These are phyloP conservation scores for Ophraella communa DNA, from an alignment of 2,888 invertebrate genomes.

Conservation along the genomic window DNA sequence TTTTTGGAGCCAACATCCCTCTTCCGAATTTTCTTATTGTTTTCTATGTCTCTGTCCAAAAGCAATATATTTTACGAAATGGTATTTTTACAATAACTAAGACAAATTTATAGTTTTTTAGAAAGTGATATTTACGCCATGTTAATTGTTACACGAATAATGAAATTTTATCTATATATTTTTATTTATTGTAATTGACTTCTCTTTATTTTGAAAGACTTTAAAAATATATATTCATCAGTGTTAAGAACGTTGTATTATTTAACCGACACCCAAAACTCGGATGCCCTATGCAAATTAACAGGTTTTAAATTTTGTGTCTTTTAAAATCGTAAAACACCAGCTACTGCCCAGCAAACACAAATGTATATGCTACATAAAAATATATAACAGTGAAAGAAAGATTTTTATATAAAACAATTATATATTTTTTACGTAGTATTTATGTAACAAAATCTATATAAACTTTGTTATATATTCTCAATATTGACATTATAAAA, in stretches of 20 bases:
- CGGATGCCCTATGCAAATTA: no score
- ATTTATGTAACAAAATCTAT: no score
- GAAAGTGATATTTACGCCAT: conserved; percentile 38
- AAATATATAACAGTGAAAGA: no score
- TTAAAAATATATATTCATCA: conserved; percentile 23
- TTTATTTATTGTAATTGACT: conserved; percentile 38
- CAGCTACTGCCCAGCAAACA: no score
- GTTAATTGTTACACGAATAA: conserved; percentile 38
- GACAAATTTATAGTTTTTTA: conserved; percentile 36
- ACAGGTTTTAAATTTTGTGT: no score
- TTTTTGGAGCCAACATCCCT: background rate
- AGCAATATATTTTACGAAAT: conserved; percentile 51
- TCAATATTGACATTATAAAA: no score
- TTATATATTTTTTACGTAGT: no score
- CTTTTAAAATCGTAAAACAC: no score
- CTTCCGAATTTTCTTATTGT: conserved; percentile 19
- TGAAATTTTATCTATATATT: conserved; percentile 40
- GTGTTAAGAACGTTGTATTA: conserved; percentile 10
- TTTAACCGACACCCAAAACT: no score
- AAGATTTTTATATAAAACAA: no score
- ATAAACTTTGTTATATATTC: no score
- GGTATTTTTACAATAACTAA: conserved; percentile 43
- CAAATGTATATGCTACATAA: no score
- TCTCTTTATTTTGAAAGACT: conserved; percentile 21
- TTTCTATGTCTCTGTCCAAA: conserved; percentile 46